Base-by-base conservation (phyloP, 2,888 invertebrate genomes). In the Lycophotia porphyrea region DNA sequence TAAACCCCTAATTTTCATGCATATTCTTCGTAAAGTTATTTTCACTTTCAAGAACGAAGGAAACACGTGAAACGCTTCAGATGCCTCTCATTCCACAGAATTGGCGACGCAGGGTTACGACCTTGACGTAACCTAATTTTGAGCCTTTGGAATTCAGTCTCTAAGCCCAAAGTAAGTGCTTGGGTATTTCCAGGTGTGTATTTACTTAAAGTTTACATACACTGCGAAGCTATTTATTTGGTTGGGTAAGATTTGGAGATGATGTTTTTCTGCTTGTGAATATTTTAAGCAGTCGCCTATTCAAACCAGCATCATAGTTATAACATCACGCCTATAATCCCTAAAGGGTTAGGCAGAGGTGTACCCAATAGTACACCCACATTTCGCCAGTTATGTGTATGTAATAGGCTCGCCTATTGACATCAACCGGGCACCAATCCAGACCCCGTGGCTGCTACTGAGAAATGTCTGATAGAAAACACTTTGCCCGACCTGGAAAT, bases 11-110 rank as follows among this genome's bases (percentile, higher is more conserved):
- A 72, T 71, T 49, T 81, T n/a, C 76, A 77, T 77, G 65, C 69
- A 81, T 49, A 72, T 70, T 67, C 61, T n/a, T 1, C 36, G 34
- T 58, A 67, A 67, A 78, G 70, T 82, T 74, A 78, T 67, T 78
- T 78, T 60, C 63, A 70, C 70, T 74, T 78, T 65, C 27, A 18
- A 27, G 60, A 70, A 72, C 49, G 73, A 70, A 58, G 27, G 55
- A 34, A 55, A 78, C 66, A 74, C 58, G 67, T 64, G 61, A 60
- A 66, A 64, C n/a, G 58, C 34, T 73, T 81, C 42, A 34, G 34
- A 44, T 82, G 39, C 24, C 13, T 60, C 36, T 49, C 69, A 63
- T 78, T 73, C 49, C 47, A 13, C 15, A n/a, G 27, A 58, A 44
- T 44, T 60, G n/a, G 34, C 36, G 66, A 42, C 64, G 8, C 24